Conservation (phyloP, 2,888 invertebrate genomes). For the Scotopteryx bipunctaria region DNA sequence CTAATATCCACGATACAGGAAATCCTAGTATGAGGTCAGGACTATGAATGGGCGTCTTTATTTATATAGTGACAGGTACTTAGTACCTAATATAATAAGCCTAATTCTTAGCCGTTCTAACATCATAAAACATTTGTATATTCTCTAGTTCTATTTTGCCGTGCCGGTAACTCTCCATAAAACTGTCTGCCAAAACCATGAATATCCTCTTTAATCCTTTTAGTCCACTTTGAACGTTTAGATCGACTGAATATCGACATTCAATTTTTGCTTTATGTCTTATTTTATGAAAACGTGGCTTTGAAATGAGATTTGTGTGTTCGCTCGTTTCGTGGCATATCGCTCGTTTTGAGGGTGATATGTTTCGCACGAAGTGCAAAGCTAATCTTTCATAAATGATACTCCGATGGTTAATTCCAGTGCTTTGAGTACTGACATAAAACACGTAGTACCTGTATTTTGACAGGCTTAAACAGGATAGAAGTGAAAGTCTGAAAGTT, state of each 20-base stretch:
- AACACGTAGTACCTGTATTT: too few species aligned
- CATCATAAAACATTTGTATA: too few species aligned
- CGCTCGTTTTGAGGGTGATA: background rate
- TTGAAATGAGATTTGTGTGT: background rate
- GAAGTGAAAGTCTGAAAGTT: too few species aligned
- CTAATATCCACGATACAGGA: too few species aligned
- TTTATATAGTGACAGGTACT: too few species aligned
- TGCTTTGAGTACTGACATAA: background rate
- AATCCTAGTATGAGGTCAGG: too few species aligned
- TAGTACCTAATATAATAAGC: too few species aligned
- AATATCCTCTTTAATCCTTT: conserved; percentile 12
- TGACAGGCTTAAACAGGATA: too few species aligned
- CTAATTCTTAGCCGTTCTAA: too few species aligned
- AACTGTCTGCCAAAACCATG: background rate
- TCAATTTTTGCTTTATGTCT: background rate
- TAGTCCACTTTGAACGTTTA: conserved; percentile 12
- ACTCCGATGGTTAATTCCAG: background rate
- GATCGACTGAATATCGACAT: conserved; percentile 11
- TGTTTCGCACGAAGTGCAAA: background rate
- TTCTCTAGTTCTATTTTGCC: background rate
- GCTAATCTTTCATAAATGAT: background rate
- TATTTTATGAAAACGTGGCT: background rate
- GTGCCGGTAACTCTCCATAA: background rate
- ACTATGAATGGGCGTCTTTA: too few species aligned
- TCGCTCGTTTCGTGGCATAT: conserved; percentile 3